A percentile compares a stretch with the other conserved stretches of the same genome.
Conservation (phyloP, 2,113 vertebrate genomes). For the Suricata suricatta region DNA sequence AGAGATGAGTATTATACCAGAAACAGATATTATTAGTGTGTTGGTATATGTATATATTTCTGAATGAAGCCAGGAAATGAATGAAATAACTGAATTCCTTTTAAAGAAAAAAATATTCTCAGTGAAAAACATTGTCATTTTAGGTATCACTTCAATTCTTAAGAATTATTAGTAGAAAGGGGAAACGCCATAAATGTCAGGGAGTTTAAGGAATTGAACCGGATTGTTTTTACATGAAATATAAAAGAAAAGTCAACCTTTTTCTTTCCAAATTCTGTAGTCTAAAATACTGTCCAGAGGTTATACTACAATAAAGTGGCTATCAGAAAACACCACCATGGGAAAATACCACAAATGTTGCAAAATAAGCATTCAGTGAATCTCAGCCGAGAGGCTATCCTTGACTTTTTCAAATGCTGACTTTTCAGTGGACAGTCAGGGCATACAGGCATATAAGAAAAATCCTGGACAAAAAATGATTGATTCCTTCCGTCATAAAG, state of each 20-base stretch:
- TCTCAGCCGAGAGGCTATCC: neutral
- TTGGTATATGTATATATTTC: neutral
- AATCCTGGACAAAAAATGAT: neutral
- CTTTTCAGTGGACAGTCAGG: neutral
- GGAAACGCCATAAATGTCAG: neutral
- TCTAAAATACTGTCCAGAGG: neutral
- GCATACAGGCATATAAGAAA: neutral
- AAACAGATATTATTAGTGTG: neutral
- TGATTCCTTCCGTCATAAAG: neutral
- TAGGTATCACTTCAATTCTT: neutral
- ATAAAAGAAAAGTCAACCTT: neutral
- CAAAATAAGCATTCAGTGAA: neutral
- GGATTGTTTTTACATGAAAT: neutral
- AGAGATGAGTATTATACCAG: neutral
- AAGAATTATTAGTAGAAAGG: neutral
- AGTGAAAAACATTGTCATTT: neutral
- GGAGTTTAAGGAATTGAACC: neutral
- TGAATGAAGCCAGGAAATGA: neutral
- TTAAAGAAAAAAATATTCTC: slow-evolving; percentile 26
- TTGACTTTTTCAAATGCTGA: neutral
- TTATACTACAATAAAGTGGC: neutral
- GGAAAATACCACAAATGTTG: neutral
- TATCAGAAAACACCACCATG: neutral
- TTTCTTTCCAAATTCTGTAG: neutral
- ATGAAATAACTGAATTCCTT: neutral